Evolutionary conservation across 2,888 invertebrate species (phyloP).

Genomic region (Ectemnius lituratus): DNA sequence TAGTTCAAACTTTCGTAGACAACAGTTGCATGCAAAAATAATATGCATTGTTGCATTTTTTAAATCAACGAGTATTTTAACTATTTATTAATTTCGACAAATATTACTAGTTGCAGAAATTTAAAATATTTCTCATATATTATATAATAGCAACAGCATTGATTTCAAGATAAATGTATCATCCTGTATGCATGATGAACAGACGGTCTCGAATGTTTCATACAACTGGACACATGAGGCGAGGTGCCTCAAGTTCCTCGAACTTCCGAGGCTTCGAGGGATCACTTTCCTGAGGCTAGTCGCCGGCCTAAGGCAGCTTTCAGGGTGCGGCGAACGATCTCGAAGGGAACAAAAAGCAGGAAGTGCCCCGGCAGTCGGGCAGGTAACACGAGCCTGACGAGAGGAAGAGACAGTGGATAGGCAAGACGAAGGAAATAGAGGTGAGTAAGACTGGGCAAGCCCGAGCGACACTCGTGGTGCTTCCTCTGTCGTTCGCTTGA

Average conservation of each 20-base stretch:
- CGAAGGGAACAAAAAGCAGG: conserved; percentile 69
- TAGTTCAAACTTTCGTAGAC: no score
- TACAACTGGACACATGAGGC: neutral
- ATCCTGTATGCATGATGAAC: no score
- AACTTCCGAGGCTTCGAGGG: conserved; percentile 20
- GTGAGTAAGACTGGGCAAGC: conserved; percentile 32
- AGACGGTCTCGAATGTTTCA: no score
- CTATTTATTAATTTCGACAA: no score
- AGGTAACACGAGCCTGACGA: conserved; percentile 59
- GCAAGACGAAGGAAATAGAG: conserved; percentile 4
- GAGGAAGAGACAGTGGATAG: conserved; percentile 7
- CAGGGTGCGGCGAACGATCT: conserved; percentile 44
- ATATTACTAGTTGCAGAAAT: no score
- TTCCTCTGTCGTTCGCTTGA: conserved; percentile 42
- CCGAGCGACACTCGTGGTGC: conserved; percentile 41
- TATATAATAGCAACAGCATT: no score
- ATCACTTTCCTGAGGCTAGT: neutral
- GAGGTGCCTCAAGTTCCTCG: neutral
- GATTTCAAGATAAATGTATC: no score
- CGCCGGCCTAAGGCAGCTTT: neutral
- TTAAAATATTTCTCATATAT: no score
- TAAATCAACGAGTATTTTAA: no score
- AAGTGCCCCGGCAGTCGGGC: conserved; percentile 62
- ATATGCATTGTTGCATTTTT: no score
- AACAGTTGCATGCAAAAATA: no score